A percentile compares a stretch with the other conserved stretches of the same genome.
phyloP scores from a whole-genome alignment of 2,113 vertebrate species.

The Nyctibius bracteatus region DNA sequence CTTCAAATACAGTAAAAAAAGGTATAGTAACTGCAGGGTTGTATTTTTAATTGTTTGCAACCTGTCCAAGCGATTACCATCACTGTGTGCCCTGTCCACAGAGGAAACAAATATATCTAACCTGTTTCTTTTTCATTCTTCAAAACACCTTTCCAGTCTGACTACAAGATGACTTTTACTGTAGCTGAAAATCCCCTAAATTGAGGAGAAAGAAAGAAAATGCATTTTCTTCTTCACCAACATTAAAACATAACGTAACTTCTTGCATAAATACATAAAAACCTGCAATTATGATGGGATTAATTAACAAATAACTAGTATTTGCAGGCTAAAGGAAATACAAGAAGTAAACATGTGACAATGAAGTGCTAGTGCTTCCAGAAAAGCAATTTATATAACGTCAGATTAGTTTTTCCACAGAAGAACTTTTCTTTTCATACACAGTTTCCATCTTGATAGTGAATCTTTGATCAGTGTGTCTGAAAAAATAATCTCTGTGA shows the following conservation, averaged over 20 bases:
- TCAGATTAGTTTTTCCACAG: not conserved
- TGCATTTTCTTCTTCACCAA: not conserved
- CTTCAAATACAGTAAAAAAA: not conserved
- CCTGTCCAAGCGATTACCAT: not conserved
- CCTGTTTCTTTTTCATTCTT: not conserved
- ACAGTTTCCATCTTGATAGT: not conserved
- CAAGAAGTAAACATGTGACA: not conserved
- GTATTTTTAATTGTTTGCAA: not conserved
- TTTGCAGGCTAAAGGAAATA: not conserved
- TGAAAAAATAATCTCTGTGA: not conserved
- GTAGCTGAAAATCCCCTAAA: not conserved
- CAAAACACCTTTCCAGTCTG: not conserved
- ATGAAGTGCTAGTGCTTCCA: not conserved
- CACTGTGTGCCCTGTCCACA: not conserved
- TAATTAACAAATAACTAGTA: not conserved
- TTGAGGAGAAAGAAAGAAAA: not conserved
- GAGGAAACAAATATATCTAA: not conserved
- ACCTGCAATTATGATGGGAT: not conserved
- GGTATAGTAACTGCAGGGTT: not conserved
- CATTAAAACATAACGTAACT: not conserved
- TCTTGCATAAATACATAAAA: not conserved
- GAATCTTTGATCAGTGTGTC: conserved; percentile 3
- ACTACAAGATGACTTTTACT: not conserved
- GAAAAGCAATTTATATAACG: not conserved
- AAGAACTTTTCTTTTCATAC: not conserved